phyloP scores from a whole-genome alignment of 1,140 invertebrate species.

The Mylabris phalerata region DNA sequence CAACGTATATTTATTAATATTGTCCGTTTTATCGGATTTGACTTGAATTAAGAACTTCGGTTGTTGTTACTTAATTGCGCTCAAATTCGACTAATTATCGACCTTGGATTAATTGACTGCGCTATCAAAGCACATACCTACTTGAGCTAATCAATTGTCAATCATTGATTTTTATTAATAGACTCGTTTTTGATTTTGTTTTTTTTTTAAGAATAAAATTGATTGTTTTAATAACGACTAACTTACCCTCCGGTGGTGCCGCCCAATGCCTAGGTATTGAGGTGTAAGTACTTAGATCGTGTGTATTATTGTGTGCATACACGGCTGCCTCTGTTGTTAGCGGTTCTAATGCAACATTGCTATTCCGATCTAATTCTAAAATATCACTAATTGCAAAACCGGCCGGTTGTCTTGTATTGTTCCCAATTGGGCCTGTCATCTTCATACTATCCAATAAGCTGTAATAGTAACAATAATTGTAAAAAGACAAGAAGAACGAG shows the following conservation, averaged over 20 bases:
- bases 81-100: too few relatives aligned
- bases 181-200: too few relatives aligned
- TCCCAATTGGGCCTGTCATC: conserved; percentile 45
- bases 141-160: too few relatives aligned
- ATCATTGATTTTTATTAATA: too few relatives aligned
- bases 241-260: conserved; percentile 34
- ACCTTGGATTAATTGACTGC: too few relatives aligned
- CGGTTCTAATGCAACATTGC: conserved; percentile 29
- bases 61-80: too few relatives aligned
- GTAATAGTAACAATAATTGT: conserved; percentile 33
- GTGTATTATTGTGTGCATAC: conserved; percentile 22
- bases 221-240: not conserved
- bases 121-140: too few relatives aligned
- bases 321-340: conserved; percentile 22
- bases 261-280: conserved; percentile 34
- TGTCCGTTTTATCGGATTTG: too few relatives aligned
- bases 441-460: conserved; percentile 62
- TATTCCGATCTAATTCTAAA: conserved; percentile 47
- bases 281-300: conserved; percentile 19
- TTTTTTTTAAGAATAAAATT: too few relatives aligned
- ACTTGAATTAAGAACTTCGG: too few relatives aligned
- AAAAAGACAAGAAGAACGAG: too few relatives aligned
- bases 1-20: too few relatives aligned
- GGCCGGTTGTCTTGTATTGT: conserved; percentile 41
- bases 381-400: conserved; percentile 61